Conservation (phyloP, 2,797 vertebrate species). For the Argya squamiceps region DNA sequence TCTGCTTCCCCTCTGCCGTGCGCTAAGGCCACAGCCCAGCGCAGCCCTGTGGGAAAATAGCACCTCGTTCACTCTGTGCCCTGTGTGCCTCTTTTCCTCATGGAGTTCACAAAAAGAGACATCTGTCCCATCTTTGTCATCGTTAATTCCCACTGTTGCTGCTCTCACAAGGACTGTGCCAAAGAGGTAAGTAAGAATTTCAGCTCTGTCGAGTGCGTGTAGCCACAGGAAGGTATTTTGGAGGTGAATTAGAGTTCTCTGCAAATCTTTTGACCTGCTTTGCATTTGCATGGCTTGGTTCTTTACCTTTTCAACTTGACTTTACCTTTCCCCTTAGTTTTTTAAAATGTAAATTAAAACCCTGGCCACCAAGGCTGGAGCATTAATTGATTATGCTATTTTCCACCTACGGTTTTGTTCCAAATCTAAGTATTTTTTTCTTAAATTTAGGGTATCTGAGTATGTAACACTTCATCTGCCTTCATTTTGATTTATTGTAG, state of each 20-base stretch:
- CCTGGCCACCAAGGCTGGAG: not conserved
- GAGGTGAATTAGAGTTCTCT: not conserved
- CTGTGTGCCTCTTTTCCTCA: constrained; percentile 25
- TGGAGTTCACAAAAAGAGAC: constrained; percentile 82
- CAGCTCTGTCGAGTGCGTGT: not conserved
- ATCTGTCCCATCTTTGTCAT: constrained; percentile 80
- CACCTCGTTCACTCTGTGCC: not conserved
- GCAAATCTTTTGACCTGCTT: not conserved
- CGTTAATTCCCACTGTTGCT: constrained; percentile 81
- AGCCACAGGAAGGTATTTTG: not conserved
- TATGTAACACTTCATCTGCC: not conserved
- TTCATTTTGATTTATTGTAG: not conserved
- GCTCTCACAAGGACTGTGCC: constrained; percentile 72
- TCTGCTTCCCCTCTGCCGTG: constrained; percentile 74
- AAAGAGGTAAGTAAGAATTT: constrained; percentile 76
- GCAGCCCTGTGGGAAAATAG: not conserved
- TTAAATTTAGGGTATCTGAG: not conserved
- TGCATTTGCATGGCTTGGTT: not conserved
- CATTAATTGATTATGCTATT: not conserved
- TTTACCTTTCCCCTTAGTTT: not conserved
- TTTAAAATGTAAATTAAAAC: not conserved
- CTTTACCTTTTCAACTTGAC: not conserved
- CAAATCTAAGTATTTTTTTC: not conserved
- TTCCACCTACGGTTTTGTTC: not conserved
- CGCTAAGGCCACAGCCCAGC: constrained; percentile 52